Base-by-base conservation (phyloP, 1,140 invertebrate species). In the Drosophila dunni region DNA sequence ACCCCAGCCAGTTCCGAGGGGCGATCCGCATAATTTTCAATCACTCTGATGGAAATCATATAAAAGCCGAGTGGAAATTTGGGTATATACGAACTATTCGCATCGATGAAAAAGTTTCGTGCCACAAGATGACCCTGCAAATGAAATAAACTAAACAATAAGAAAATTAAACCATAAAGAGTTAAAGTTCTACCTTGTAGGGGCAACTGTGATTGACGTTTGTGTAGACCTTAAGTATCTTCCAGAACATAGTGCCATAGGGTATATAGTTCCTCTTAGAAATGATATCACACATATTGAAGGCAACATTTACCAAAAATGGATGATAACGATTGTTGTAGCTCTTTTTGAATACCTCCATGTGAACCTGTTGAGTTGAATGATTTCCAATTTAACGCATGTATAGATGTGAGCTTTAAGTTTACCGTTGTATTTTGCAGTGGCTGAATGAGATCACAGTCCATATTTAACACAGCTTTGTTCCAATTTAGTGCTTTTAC, bases 161-260 rank as follows among this genome's bases (percentile, higher is more conserved):
- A 33, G 4, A 51, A 15, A 15, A 7, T 20, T 7, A 34, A 42
- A 58, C 7, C 0, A 15, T 2, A 34, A 11, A 20, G 0, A 3
- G 0, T 11, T 4, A 15, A 10, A 51, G 10, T 1, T 7, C 45
- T 57, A 81, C 78, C 58, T 33, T 24, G 10, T 58, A 58, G 1
- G 72, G 64, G 20, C 79, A 79, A 7, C 45, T 40, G 17, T 83
- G 79, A 58, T 83, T 83, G 0, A 69, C 45, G 20, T 79, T 79
- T 10, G 76, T 40, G 34, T 62, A 75, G 0, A 54, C 29, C 10
- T 44, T 75, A 0, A 46, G 7, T 3, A 62, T 10, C 24, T 63
- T 57, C 62, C 17, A 34, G 7, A 58, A n/a, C 5, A 67, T 51
- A 3, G 11, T 72, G 1, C 44, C 62, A 33, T 79, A 79, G 0